These are phyloP conservation scores for Myotis planiceps DNA, from an alignment of 2,797 vertebrate genomes.

Conservation along the genomic window DNA sequence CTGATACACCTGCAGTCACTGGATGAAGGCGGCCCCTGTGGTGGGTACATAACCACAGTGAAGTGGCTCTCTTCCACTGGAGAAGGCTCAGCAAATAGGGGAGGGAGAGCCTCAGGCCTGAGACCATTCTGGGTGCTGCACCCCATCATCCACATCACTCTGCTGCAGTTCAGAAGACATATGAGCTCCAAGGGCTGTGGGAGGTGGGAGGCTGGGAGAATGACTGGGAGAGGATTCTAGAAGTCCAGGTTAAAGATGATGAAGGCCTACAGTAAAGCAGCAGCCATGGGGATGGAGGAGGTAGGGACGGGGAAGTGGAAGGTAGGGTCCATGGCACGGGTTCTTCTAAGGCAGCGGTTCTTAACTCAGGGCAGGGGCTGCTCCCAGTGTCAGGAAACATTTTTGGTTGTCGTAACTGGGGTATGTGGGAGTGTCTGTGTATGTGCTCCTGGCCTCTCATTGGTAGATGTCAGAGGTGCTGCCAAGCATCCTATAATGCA, in stretches of 20 bases:
- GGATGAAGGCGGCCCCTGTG: background rate
- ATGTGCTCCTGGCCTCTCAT: background rate
- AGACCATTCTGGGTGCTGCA: background rate
- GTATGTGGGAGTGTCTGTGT: background rate
- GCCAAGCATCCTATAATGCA: background rate
- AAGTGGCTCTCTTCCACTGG: background rate
- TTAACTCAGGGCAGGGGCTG: background rate
- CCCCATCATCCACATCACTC: background rate
- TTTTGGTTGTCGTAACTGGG: background rate
- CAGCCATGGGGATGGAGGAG: background rate
- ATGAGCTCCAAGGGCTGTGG: background rate
- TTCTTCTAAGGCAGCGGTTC: background rate
- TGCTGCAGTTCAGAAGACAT: rapidly evolving
- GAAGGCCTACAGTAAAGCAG: too few species aligned
- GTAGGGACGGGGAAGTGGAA: background rate
- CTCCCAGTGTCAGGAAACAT: background rate
- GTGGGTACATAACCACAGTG: background rate
- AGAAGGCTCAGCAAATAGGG: background rate
- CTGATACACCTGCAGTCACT: background rate
- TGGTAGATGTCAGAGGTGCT: background rate
- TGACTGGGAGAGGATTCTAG: rapidly evolving
- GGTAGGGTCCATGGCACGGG: background rate
- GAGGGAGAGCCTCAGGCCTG: too few species aligned
- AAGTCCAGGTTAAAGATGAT: background rate
- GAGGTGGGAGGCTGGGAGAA: too few species aligned